Base-by-base conservation (phyloP, 1,140 invertebrate species). In the Ips typographus region DNA sequence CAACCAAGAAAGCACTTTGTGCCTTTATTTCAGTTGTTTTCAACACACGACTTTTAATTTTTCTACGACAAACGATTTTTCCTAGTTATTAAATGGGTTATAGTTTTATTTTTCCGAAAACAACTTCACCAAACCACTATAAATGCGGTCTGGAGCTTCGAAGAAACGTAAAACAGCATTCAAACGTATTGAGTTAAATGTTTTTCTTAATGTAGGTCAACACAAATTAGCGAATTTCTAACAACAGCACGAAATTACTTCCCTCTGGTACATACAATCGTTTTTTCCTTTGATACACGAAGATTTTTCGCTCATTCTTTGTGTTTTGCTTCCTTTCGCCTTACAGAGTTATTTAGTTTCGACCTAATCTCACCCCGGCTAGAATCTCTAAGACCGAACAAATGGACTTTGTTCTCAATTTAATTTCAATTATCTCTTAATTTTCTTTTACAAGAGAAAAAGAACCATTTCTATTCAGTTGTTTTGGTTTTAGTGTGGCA, bases 11-110 rank as follows among this genome's bases (percentile, higher is more conserved):
- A 49, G 1, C 22, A 6, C 44, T 3, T 59, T 7, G 6, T 49
- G 6, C 22, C 2, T 4, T 42, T 40, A 40, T 59, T 59, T 59
- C 8, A 38, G 52, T 55, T 55, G 52, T 55, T 55, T 49, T 55
- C 4, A 37, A 5, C 37, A 6, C 36, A 37, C 5, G 37, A 38
- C 52, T 55, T 55, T 55, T 55, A 55, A 55, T 55, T 55, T 55
- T 37, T 36, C 4, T 55, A 22, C 52, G 52, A 38, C 52, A 7
- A 6, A 49, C 22, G 44, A 49, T 8, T 49, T 49, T 49, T 49
- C 44, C 7, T 8, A 6, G 44, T 49, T 49, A 49, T 49, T 49
- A 49, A 49, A 49, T 49, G 7, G 44, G 22, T 22, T 3, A 1
- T 49, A 49, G 44, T 22, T 49, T 22, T 6, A 49, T 22, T 49